A percentile compares a stretch with the other conserved stretches of the same genome.
Evolutionary conservation across 2,888 invertebrate genomes (phyloP).

Genomic region (Agrotis segetum): DNA sequence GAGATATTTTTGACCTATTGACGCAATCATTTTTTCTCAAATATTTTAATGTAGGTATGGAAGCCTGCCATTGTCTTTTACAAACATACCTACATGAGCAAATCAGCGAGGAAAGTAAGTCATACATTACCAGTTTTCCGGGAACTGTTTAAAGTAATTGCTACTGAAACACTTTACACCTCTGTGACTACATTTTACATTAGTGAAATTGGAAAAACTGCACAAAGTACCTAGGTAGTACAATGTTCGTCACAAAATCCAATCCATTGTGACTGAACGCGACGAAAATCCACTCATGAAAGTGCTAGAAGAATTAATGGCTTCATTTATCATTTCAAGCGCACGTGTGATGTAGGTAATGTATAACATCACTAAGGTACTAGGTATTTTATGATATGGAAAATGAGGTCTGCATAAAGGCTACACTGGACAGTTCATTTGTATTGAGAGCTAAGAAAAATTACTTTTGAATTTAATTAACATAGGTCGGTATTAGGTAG

Average conservation of each 20-base stretch:
- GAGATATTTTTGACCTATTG: too few species aligned
- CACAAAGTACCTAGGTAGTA: constrained; percentile 21
- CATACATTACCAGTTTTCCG: neutral
- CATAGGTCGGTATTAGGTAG: too few species aligned
- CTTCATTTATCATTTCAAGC: constrained; percentile 75
- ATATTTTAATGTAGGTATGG: too few species aligned
- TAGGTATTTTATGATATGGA: too few species aligned
- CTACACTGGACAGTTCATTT: neutral
- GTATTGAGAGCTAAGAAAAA: neutral
- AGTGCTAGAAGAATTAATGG: constrained; percentile 73
- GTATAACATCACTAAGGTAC: constrained; percentile 43
- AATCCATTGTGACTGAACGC: constrained; percentile 64
- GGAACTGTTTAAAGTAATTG: neutral
- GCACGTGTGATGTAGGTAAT: constrained; percentile 65
- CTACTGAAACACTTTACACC: constrained; percentile 5
- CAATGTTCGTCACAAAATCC: constrained; percentile 51
- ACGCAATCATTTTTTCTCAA: too few species aligned
- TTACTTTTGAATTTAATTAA: too few species aligned
- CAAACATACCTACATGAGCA: too few species aligned
- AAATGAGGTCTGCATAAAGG: neutral
- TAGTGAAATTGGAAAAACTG: constrained; percentile 45
- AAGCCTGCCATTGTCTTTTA: too few species aligned
- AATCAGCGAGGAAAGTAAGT: too few species aligned
- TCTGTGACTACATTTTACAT: constrained; percentile 17
- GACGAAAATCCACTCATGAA: constrained; percentile 64